A percentile compares a stretch with the other conserved stretches of the same genome.
phyloP scores from a whole-genome alignment of 2,797 vertebrate genomes.

The Sphenopsis melanotis region DNA sequence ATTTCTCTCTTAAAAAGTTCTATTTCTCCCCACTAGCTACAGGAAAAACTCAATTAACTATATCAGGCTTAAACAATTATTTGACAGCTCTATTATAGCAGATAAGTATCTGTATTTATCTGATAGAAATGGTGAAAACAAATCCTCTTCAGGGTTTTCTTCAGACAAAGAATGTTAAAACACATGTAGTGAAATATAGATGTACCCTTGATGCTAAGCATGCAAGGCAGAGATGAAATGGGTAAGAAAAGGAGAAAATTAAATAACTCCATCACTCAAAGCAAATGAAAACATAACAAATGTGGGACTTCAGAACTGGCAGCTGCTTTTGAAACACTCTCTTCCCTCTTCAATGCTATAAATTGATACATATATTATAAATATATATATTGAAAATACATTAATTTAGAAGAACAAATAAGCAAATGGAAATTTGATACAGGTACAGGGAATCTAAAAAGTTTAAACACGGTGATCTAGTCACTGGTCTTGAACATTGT shows the following conservation, averaged over 20 bases:
- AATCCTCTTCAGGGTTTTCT: background rate
- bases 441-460: background rate
- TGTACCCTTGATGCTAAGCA: background rate
- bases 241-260: background rate
- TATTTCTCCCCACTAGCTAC: background rate
- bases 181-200: background rate
- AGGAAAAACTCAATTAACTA: background rate
- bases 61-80: background rate
- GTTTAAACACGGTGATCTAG: background rate
- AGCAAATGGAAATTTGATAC: background rate
- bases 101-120: background rate
- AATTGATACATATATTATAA: background rate
- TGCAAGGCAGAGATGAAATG: background rate
- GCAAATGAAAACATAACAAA: background rate
- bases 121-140: background rate
- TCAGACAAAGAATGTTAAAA: background rate
- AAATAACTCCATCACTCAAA: background rate
- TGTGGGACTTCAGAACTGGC: background rate
- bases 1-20: background rate
- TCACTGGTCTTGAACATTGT: background rate
- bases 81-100: background rate
- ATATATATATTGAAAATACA: background rate
- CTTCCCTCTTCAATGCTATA: fast-evolving
- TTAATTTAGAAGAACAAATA: background rate
- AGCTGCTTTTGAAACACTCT: background rate